These are phyloP conservation scores for Ibidorhyncha struthersii DNA, from an alignment of 2,113 vertebrate genomes.

Conservation along the genomic window DNA sequence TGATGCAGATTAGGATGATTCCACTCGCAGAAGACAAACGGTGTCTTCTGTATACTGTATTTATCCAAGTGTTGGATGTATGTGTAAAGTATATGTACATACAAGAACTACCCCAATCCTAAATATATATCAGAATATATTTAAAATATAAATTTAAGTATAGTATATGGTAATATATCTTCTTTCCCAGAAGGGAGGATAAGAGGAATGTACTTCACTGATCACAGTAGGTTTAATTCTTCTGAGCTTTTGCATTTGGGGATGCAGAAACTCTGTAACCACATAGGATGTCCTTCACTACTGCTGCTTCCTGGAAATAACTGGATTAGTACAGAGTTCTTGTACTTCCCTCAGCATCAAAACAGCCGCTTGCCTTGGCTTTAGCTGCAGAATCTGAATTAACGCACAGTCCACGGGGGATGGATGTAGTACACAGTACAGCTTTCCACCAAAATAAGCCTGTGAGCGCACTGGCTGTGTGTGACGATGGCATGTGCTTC, in stretches of 20 bases:
- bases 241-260: neutral
- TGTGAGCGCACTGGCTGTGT: neutral
- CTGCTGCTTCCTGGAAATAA: neutral
- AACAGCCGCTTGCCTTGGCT: neutral
- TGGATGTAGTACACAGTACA: neutral
- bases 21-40: neutral
- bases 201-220: neutral
- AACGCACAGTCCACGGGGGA: fast-evolving
- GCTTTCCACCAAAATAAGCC: neutral
- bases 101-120: neutral
- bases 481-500: neutral
- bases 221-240: neutral
- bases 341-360: neutral
- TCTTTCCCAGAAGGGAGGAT: neutral
- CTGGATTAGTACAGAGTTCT: neutral
- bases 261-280: neutral
- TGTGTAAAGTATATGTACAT: neutral
- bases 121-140: constrained; percentile 52
- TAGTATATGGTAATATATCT: constrained; percentile 51
- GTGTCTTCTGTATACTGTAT: neutral
- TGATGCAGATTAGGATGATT: neutral
- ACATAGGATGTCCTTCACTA: neutral
- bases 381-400: neutral
- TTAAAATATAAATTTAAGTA: constrained; percentile 39
- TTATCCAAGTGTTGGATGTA: neutral